Evolutionary conservation across 1,140 invertebrate species (phyloP).

Genomic region (Apolygus lucorum): DNA sequence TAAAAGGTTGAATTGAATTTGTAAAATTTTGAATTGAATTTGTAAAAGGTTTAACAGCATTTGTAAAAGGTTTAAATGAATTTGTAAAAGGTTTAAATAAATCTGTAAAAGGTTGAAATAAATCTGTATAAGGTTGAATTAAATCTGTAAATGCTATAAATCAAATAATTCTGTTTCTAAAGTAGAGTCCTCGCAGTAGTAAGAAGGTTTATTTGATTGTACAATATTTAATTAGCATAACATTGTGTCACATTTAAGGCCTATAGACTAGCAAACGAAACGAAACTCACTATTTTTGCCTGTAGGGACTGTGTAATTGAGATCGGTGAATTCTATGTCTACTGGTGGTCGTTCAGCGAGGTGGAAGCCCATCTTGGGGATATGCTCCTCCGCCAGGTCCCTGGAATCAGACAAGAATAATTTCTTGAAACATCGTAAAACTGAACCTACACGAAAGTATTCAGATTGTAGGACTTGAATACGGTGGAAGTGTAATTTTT

Average conservation of each 20-base stretch:
- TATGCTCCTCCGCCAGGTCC: slow-evolving; percentile 10
- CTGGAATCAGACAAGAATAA: slow-evolving; percentile 1
- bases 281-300: slow-evolving; percentile 46
- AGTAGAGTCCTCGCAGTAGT: not conserved
- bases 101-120: no score
- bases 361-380: slow-evolving; percentile 36
- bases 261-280: not conserved
- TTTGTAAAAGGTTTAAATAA: no score
- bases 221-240: not conserved
- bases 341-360: slow-evolving; percentile 73
- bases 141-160: no score
- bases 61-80: no score
- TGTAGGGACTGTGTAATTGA: slow-evolving; percentile 76
- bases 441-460: no score
- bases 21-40: no score
- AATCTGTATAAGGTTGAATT: no score
- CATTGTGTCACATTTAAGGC: not conserved
- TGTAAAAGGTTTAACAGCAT: no score
- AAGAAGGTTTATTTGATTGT: not conserved
- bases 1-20: no score
- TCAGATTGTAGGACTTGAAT: no score
- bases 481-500: no score
- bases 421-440: no score
- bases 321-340: slow-evolving; percentile 75
- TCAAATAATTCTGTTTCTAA: not conserved